These are phyloP conservation scores for Drosophila paucipuncta DNA, from an alignment of 2,888 invertebrate genomes.

Conservation along the genomic window DNA sequence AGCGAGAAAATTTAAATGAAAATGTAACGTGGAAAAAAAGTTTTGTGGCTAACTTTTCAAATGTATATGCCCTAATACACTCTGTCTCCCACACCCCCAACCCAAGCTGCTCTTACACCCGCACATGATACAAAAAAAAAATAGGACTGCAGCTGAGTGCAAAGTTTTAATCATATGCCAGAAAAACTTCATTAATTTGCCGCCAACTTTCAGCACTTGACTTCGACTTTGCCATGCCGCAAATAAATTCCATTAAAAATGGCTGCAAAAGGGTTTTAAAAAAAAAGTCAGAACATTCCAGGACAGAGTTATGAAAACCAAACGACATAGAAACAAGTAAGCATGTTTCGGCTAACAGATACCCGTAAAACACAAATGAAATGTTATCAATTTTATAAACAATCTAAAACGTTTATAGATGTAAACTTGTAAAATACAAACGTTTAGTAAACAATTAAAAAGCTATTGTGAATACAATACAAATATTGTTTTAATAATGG, in stretches of 20 bases:
- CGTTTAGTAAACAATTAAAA: neutral
- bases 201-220: constrained; percentile 59
- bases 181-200: constrained; percentile 73
- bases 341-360: constrained; percentile 2
- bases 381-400: neutral
- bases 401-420: neutral
- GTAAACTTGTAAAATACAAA: rapidly evolving
- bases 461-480: neutral
- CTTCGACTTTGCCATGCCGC: constrained; percentile 37
- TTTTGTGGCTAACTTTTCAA: constrained; percentile 52
- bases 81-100: neutral
- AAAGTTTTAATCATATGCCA: constrained; percentile 76
- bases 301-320: constrained; percentile 22
- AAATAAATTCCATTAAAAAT: constrained; percentile 56
- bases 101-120: neutral
- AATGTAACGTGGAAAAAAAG: constrained; percentile 33
- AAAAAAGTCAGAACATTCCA: neutral
- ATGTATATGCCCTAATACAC: constrained; percentile 15
- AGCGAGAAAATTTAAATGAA: constrained; percentile 46
- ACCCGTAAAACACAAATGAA: neutral
- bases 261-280: constrained; percentile 31
- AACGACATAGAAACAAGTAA: constrained; percentile 37
- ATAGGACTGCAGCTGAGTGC: constrained; percentile 49
- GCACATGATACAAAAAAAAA: constrained; percentile 35
- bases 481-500: no score